A percentile compares a stretch with the other conserved stretches of the same genome.
Conservation (phyloP, 2,113 vertebrate genomes). For the Eurystomus gularis region DNA sequence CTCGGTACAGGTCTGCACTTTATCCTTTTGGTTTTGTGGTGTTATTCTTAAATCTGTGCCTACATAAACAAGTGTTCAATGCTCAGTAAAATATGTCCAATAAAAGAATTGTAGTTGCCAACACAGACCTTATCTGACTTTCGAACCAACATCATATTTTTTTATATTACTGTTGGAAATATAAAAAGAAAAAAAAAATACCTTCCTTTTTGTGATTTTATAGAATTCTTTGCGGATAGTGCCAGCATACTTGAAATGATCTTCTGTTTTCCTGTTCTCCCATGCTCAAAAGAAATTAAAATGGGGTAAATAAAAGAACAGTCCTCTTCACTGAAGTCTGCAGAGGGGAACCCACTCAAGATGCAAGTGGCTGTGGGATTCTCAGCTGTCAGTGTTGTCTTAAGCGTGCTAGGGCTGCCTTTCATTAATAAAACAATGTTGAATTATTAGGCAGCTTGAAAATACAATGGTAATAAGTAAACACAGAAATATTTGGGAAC, state of each 20-base stretch:
- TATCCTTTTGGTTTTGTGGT: conserved; percentile 52
- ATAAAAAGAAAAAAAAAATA: not conserved
- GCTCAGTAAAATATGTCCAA: conserved; percentile 45
- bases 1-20: conserved; percentile 43
- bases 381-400: not conserved
- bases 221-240: not conserved
- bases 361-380: not conserved
- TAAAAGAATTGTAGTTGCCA: conserved; percentile 61
- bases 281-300: not conserved
- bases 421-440: not conserved
- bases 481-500: not conserved
- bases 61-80: conserved; percentile 42
- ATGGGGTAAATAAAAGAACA: not conserved
- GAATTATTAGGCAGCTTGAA: not conserved
- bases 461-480: not conserved
- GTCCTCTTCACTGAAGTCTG: not conserved
- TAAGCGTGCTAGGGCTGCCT: not conserved
- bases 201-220: not conserved
- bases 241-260: not conserved
- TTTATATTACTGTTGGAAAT: not conserved
- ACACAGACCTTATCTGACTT: conserved; percentile 46
- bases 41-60: conserved; percentile 40
- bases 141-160: not conserved
- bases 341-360: not conserved
- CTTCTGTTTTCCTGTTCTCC: not conserved